Base-by-base conservation (phyloP, 2,113 vertebrate genomes). In the Oryzias melastigma region DNA sequence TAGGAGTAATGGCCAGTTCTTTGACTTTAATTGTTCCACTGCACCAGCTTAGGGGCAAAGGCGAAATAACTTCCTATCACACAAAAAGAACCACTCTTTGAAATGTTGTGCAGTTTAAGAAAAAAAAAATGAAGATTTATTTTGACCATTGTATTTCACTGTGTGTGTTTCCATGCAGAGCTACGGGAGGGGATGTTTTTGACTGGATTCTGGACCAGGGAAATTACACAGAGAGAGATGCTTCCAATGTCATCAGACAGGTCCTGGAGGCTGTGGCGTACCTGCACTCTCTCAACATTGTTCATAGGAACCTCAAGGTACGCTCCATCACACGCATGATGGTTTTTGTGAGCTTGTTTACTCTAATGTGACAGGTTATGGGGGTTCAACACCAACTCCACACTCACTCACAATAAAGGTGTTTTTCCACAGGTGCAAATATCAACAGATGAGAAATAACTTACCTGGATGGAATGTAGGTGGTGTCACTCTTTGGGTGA, bases 171-270 rank as follows among this genome's bases (percentile, higher is more conserved):
- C 4, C 24, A 12, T 62, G 24, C 78, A 94, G 93, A 35, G 93
- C 93, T 62, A 94, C 92, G 45, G 93, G 93, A 52, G 92, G 92
- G 22, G 93, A 94, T 55, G 92, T 94, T 16, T 94, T 94, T 35
- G 93, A 94, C 73, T 94, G 93, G 93, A 94, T 94, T 73, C 85
- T 93, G 73, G 92, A 94, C 71, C 92, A 93, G 54, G 93, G 93
- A 29, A 93, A 92, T 85, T 94, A 94, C 88, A 93, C 93, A 7
- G 93, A 94, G 75, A 89, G 89, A 87, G 93, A 94, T 5, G 93
- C 93, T 27, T 90, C 92, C 75, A 93, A 91, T 48, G 93, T 94
- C 49, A 87, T 89, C 58, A 85, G 78, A 82, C 88, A 89, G 64
- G 86, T 89, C 27, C 83, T 94, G 17, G 92, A 94, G 75, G 92